Evolutionary conservation across 2,113 vertebrate genomes (phyloP).

Genomic region (Rhegmatorhina hoffmannsi): DNA sequence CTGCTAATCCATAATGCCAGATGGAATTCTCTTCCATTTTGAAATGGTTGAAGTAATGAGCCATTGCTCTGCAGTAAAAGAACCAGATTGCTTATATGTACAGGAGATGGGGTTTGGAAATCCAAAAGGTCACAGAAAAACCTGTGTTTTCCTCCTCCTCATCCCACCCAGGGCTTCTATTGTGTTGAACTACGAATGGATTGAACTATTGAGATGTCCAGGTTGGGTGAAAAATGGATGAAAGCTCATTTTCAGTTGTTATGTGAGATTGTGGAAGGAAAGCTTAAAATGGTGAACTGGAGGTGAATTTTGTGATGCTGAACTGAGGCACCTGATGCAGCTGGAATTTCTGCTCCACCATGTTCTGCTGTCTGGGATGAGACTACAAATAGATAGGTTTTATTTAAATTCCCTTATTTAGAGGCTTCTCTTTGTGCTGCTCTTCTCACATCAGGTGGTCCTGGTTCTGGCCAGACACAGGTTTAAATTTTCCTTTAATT

Average conservation of each 20-base stretch:
- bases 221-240: neutral
- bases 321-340: neutral
- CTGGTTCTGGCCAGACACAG: neutral
- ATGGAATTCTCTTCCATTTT: neutral
- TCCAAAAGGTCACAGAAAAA: neutral
- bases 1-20: neutral
- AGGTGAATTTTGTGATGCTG: neutral
- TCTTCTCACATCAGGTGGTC: neutral
- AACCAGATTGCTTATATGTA: neutral
- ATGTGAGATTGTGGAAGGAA: neutral
- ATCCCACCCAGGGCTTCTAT: neutral
- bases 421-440: neutral
- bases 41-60: neutral
- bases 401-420: neutral
- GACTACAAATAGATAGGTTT: neutral
- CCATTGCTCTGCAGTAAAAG: neutral
- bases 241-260: neutral
- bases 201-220: neutral
- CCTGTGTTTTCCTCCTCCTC: neutral
- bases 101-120: neutral
- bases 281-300: neutral
- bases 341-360: neutral
- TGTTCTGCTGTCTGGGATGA: neutral
- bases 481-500: neutral
- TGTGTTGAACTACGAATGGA: fast-evolving